Evolutionary conservation across 2,113 vertebrate species (phyloP).

Genomic region (Triplophysa siluroides): DNA sequence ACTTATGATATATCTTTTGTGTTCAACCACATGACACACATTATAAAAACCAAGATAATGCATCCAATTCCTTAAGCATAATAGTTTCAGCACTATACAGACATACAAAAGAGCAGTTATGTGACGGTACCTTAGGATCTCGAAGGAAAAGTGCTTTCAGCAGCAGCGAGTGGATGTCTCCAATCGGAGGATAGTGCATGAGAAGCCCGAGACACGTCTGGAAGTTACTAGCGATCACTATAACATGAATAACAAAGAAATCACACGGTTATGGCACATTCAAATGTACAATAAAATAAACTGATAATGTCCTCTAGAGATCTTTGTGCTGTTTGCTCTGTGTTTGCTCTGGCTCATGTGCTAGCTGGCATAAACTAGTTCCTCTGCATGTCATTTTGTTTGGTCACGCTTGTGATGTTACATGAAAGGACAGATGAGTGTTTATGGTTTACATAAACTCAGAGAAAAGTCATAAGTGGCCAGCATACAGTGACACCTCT

Average conservation of each 20-base stretch:
- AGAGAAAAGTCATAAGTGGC: background rate
- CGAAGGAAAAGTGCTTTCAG: slow-evolving; percentile 94
- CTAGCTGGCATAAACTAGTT: background rate
- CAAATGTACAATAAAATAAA: background rate
- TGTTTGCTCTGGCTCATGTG: background rate
- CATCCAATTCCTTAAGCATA: no score
- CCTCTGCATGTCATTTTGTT: slow-evolving; percentile 5
- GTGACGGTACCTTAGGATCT: slow-evolving; percentile 90
- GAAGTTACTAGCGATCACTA: slow-evolving; percentile 98
- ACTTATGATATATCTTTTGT: no score
- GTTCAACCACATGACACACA: no score
- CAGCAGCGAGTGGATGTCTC: slow-evolving; percentile 92
- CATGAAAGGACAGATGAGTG: background rate
- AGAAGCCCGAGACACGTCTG: slow-evolving; percentile 96
- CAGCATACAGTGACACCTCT: background rate
- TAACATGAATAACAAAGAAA: slow-evolving; percentile 50
- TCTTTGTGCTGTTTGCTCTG: background rate
- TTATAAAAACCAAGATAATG: no score
- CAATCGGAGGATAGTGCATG: slow-evolving; percentile 95
- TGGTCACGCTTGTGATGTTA: background rate
- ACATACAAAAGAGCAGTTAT: background rate
- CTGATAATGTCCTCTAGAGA: background rate
- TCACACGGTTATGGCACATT: background rate
- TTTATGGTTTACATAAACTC: no score
- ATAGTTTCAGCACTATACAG: no score